These are phyloP conservation scores for Antigone vipio DNA, from an alignment of 2,113 vertebrate genomes.

Conservation along the genomic window DNA sequence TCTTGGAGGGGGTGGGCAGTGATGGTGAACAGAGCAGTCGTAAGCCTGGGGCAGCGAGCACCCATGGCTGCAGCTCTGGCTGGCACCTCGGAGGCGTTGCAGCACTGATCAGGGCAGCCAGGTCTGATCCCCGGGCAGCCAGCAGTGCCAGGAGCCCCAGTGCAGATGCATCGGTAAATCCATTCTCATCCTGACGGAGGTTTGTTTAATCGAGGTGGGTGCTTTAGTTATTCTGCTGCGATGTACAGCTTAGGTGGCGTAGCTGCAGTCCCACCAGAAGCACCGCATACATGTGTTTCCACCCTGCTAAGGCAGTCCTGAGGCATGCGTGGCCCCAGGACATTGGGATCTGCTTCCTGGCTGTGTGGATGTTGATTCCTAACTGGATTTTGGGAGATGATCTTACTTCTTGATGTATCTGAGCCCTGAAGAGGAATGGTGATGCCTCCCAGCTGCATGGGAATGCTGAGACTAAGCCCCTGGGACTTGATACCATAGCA, in stretches of 20 bases:
- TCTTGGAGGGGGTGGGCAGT: not conserved
- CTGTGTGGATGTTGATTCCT: not conserved
- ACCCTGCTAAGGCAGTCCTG: not conserved
- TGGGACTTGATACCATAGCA: not conserved
- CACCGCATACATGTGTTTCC: not conserved
- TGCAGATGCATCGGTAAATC: not conserved
- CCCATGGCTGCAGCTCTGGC: not conserved
- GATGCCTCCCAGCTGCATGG: not conserved
- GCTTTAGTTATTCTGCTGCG: not conserved
- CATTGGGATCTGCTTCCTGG: not conserved
- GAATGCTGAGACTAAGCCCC: not conserved
- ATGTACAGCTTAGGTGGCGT: accelerated
- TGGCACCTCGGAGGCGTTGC: not conserved
- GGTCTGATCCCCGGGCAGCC: not conserved
- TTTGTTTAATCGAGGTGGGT: accelerated
- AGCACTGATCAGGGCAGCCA: not conserved
- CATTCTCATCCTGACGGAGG: not conserved
- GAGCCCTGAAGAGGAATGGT: not conserved
- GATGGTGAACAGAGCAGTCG: not conserved
- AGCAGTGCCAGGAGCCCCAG: not conserved
- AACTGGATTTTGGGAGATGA: not conserved
- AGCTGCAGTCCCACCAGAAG: not conserved
- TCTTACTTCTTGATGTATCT: not conserved
- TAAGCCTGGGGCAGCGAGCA: not conserved
- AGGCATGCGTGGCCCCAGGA: not conserved